Base-by-base conservation (phyloP, 1,140 invertebrate genomes). In the Propsilocerus akamusi region DNA sequence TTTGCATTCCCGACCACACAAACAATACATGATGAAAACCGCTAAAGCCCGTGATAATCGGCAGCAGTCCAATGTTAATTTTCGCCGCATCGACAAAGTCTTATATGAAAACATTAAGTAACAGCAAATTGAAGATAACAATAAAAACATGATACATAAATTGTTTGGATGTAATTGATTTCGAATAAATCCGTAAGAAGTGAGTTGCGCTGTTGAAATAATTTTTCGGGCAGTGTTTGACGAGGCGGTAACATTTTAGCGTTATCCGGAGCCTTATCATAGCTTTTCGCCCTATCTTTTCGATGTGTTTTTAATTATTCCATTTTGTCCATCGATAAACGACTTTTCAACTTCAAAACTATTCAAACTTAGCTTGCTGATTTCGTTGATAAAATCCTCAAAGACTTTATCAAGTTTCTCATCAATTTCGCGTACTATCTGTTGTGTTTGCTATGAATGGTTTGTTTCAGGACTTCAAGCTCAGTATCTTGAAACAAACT, bases 81-180 rank as follows among this genome's bases (percentile, higher is more conserved):
- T 73, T 77, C 59, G 82, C 83, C 51, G 72, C 73, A 53, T 84
- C 74, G 22, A 86, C 64, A 51, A 83, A 70, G 60, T 90, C 86
- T 54, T 76, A 75, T 8, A 78, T 68, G 11, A 80, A 65, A 1
- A 80, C 83, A 56, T 86, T 80, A 25, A 86, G 61, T 46, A 84
- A 70, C 50, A 89, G 71, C 41, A 88, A 69, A 37, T 89, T 71
- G 22, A 91, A 69, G 54, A 83, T 81, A 34, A 80, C 79, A n/a
- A 82, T 71, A 64, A 88, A 89, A 48, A 91, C 80, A 64, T 92
- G 80, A 61, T 87, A n/a, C n/a, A n/a, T n/a, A 85, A 50, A 92
- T 80, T 0, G 85, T 83, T 57, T 72, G 71, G 52, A 91, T 80
- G 63, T 93, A 86, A 50, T 77, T 75, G 50, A 83, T 77, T 60